Conservation (phyloP, 2,797 vertebrate species). For the Columba guinea region DNA sequence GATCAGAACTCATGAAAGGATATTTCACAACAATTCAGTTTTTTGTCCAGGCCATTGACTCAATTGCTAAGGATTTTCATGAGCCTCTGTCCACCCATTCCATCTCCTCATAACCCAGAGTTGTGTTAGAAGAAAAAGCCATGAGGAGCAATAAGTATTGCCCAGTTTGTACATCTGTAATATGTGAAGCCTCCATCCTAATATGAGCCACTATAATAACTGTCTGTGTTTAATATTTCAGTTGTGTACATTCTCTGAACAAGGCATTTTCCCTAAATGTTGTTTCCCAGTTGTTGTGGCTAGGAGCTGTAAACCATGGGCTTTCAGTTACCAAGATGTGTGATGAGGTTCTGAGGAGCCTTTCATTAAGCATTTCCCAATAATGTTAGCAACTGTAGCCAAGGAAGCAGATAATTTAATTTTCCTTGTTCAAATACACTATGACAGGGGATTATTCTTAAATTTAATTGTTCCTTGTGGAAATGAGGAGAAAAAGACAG, state of each 20-base stretch:
- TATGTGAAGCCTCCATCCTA: background rate
- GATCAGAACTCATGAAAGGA: background rate
- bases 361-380: slow-evolving; percentile 25
- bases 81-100: background rate
- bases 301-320: background rate
- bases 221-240: background rate
- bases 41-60: background rate
- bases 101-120: background rate
- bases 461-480: background rate
- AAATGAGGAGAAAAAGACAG: background rate
- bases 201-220: background rate
- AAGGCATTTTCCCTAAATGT: background rate
- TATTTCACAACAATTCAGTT: background rate
- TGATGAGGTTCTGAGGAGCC: background rate
- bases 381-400: background rate
- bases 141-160: background rate
- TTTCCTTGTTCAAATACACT: slow-evolving; percentile 31
- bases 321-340: background rate
- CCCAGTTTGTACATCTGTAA: background rate
- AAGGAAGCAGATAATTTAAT: slow-evolving; percentile 38
- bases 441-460: slow-evolving; percentile 5
- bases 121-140: background rate
- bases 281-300: background rate
- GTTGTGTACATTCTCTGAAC: background rate
- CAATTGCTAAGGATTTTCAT: background rate